Conservation (phyloP, 2,888 invertebrate species). For the Gymnoscelis rufifasciata region DNA sequence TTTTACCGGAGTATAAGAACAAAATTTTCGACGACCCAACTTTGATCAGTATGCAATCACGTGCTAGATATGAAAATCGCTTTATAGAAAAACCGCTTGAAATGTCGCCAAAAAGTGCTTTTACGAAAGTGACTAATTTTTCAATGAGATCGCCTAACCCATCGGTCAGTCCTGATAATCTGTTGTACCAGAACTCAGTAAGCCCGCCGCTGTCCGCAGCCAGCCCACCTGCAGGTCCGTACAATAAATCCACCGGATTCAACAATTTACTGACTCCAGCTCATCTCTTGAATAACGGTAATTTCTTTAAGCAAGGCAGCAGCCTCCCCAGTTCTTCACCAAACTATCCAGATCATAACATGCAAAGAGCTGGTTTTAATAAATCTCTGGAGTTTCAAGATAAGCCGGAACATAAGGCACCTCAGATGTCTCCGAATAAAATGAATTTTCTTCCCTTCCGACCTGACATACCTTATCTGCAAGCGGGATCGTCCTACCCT, state of each 20-base stretch:
- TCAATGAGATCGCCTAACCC: conserved; percentile 82
- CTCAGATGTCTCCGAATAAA: conserved; percentile 70
- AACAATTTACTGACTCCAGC: conserved; percentile 65
- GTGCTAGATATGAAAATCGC: conserved; percentile 71
- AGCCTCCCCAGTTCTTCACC: conserved; percentile 67
- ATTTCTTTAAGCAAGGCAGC: conserved; percentile 75
- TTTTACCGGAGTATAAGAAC: conserved; percentile 74
- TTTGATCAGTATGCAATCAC: conserved; percentile 71
- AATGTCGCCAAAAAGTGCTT: conserved; percentile 85
- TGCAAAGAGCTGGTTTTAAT: conserved; percentile 46
- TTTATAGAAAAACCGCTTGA: conserved; percentile 68
- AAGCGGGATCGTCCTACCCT: conserved; percentile 65
- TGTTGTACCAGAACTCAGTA: conserved; percentile 87
- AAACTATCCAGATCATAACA: conserved; percentile 62
- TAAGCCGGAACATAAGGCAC: conserved; percentile 50
- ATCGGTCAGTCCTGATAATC: conserved; percentile 86
- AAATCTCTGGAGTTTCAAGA: conserved; percentile 60
- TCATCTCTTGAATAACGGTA: conserved; percentile 71
- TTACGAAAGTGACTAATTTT: conserved; percentile 86
- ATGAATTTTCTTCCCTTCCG: conserved; percentile 78
- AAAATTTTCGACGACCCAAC: conserved; percentile 81
- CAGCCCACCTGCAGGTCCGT: conserved; percentile 76
- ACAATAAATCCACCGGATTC: conserved; percentile 57
- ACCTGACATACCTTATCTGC: conserved; percentile 76
- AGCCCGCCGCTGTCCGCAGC: conserved; percentile 83